Conservation (phyloP, 2,113 vertebrate species). For the Burhinus bistriatus region DNA sequence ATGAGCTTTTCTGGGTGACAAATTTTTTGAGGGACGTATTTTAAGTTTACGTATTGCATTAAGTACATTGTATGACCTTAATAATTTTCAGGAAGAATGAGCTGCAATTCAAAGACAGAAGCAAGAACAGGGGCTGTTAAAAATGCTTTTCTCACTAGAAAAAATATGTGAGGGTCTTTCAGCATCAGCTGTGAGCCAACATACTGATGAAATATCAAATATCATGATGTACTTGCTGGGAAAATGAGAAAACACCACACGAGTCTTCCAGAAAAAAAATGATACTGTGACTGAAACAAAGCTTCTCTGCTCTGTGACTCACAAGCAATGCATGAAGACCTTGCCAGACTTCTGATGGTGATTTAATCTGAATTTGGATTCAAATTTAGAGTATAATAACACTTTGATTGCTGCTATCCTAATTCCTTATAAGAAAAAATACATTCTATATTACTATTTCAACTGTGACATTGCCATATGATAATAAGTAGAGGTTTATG, state of each 20-base stretch:
- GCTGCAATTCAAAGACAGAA: neutral
- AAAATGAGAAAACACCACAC: neutral
- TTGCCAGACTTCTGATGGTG: neutral
- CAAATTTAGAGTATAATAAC: neutral
- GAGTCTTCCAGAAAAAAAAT: neutral
- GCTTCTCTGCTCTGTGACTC: neutral
- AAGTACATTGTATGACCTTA: neutral
- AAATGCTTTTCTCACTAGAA: neutral
- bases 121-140: neutral
- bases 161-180: neutral
- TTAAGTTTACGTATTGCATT: neutral
- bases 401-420: neutral
- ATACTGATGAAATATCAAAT: neutral
- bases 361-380: slow-evolving; percentile 4
- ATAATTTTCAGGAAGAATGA: neutral
- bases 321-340: neutral
- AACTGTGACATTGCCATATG: neutral
- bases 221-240: neutral
- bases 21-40: neutral
- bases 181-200: neutral
- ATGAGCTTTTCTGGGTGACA: neutral
- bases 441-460: neutral
- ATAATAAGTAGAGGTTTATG: neutral
- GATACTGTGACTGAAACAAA: neutral
- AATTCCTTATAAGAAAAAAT: neutral